Evolutionary conservation across 2,797 vertebrate species (phyloP), one percentile per base, ranked within the genome.

Genomic region (Anisognathus igniventris): DNA sequence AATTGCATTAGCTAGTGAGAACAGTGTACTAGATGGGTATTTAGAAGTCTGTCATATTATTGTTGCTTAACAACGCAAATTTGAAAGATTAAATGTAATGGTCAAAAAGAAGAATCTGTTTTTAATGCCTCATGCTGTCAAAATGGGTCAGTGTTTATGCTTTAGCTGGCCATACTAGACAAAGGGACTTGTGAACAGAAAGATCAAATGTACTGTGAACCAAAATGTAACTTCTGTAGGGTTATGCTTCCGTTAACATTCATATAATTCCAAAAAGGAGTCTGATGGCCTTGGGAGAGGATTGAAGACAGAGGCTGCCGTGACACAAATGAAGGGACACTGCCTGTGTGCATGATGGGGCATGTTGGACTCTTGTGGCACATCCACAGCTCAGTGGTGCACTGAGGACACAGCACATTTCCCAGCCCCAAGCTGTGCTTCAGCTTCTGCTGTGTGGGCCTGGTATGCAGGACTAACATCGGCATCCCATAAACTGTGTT

Each of bases 321-420:
- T 58, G 58, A 30, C 14, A 4, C 7, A 14, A 45, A 17, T 12
- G 53, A 65, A 22, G 44, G 35, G 54, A 65, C 3, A 2, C 19
- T 37, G 23, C 12, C 25, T 28, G n/a, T 60, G 16, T 30, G 7
- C 24, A 4, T 14, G 1, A 21, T 20, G 11, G 30, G 61, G 11
- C 22, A 4, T 0, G 2, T 11, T 73, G 51, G 22, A 2, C 33
- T 77, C 23, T 0, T 2, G 15, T 1, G 25, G 13, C 33, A 30
- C 48, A 4, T 47, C 11, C 31, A 11, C 14, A 28, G 50, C 35
- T 65, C 25, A 5, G 22, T 20, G 27, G 31, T 27, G 51, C 31
- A 13, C 27, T 44, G 48, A 73, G 58, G 17, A 84, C 40, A 28
- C 39, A 37, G 44, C 11, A 1, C 6, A 2, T 40, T 79, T 24